Base-by-base conservation (phyloP, 2,797 vertebrate species). In the Microtus agrestis region DNA sequence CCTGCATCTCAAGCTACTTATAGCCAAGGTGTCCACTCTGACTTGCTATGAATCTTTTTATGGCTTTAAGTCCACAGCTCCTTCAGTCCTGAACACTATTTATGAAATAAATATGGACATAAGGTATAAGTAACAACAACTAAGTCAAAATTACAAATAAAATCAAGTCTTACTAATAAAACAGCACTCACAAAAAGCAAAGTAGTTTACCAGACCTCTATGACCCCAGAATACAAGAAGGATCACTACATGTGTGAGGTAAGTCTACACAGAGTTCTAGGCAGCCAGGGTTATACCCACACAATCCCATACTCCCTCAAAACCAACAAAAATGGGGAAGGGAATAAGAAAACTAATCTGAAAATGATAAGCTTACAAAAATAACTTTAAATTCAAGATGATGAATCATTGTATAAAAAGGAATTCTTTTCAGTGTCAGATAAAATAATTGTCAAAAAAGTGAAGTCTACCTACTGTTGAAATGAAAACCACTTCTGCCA, bases 391-490 rank as follows among this genome's bases (percentile, higher is more conserved):
- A 92, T 8, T 74, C 89, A 61, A 87, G 29, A 54, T 84, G 48
- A 43, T 61, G 84, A 94, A 84, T 77, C 25, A 89, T 63, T 79
- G 43, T 78, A 12, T 89, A 94, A 89, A 96, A 87, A 89, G 69
- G 13, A 88, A 78, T 43, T 61, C 31, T 89, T 23, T 96, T 84
- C 71, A 46, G 77, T 87, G 93, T 94, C 63, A 87, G n/a, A 91
- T 87, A 77, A 94, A 97, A 89, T n/a, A 73, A 84, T 76, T 88
- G 89, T 46, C 63, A 67, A 67, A 67, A 94, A 94, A 85, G 65
- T 48, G 86, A 84, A 84, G 4, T 74, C 89, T 37, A 87, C n/a
- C 34, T 91, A 65, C 46, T 89, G 31, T 63, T 93, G 74, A 96
- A 93, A 93, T 56, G 79, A 89, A 85, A 21, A 89, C 10, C 88